A percentile compares a stretch with the other conserved stretches of the same genome.
phyloP scores from a whole-genome alignment of 2,888 invertebrate species.

The Operophtera brumata region DNA sequence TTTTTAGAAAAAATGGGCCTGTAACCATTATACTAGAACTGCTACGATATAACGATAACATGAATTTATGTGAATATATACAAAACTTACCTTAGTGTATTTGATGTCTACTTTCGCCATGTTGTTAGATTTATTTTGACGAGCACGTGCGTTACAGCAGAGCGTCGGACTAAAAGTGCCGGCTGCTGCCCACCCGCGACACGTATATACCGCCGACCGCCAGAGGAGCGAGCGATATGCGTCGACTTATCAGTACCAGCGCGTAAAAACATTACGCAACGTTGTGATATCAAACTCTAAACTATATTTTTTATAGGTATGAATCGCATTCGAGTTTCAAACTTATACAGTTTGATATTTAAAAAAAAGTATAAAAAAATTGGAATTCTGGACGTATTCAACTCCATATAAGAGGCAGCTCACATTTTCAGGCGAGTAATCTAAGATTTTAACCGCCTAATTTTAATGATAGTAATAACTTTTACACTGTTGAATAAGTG shows the following conservation, averaged over 20 bases:
- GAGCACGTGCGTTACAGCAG: conserved; percentile 39
- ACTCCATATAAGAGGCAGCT: too few relatives aligned
- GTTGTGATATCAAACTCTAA: not conserved
- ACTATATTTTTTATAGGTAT: not conserved
- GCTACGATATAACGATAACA: too few relatives aligned
- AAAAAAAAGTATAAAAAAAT: too few relatives aligned
- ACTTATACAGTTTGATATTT: too few relatives aligned
- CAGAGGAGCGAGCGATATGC: not conserved
- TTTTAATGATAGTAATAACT: too few relatives aligned
- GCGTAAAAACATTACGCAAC: not conserved
- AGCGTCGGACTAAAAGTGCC: conserved; percentile 34
- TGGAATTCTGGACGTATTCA: too few relatives aligned
- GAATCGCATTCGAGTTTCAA: not conserved
- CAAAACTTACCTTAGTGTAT: conserved; percentile 69
- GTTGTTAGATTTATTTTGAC: conserved; percentile 32
- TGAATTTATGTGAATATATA: not conserved
- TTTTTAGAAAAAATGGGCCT: too few relatives aligned
- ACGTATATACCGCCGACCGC: not conserved
- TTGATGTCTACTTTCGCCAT: conserved; percentile 77
- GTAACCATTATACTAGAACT: too few relatives aligned
- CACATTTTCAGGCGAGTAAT: too few relatives aligned
- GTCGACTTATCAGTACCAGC: not conserved
- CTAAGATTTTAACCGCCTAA: too few relatives aligned
- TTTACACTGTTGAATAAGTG: too few relatives aligned
- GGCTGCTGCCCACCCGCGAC: not conserved